Conservation (phyloP, 2,797 vertebrate genomes). For the Lithobates pipiens region DNA sequence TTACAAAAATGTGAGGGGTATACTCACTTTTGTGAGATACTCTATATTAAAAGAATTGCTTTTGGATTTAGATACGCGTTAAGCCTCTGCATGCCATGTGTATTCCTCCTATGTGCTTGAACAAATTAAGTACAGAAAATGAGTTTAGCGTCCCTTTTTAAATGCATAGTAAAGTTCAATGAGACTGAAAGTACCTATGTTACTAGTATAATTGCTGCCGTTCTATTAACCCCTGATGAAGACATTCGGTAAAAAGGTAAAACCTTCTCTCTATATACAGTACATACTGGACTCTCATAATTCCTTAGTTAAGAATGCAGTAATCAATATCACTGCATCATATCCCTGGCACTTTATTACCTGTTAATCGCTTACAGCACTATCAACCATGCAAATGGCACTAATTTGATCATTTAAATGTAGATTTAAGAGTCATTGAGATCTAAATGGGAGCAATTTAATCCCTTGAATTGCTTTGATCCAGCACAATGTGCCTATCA, state of each 20-base stretch:
- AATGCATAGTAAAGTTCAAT: background rate
- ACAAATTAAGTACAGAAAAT: no score
- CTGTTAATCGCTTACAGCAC: conserved; percentile 35
- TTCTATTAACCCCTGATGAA: background rate
- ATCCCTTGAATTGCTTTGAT: conserved; percentile 34
- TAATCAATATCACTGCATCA: conserved; percentile 49
- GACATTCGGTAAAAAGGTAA: background rate
- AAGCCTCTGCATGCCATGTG: no score
- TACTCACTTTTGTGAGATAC: no score
- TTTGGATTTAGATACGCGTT: no score
- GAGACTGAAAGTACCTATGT: background rate
- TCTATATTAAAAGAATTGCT: no score
- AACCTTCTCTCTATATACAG: background rate
- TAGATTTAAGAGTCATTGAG: conserved; percentile 55
- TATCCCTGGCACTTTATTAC: conserved; percentile 49
- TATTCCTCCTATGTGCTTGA: no score
- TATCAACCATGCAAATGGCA: conserved; percentile 38
- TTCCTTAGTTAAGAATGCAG: background rate
- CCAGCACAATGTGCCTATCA: conserved; percentile 21
- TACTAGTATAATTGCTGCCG: background rate
- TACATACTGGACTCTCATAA: conserved; percentile 7
- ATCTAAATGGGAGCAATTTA: conserved; percentile 48
- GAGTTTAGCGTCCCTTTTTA: no score
- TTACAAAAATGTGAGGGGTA: no score
- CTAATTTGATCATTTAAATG: conserved; percentile 55